Evolutionary conservation across 2,113 vertebrate genomes (phyloP), one percentile per base, ranked within the genome.

Genomic region (Ammospiza nelsoni): DNA sequence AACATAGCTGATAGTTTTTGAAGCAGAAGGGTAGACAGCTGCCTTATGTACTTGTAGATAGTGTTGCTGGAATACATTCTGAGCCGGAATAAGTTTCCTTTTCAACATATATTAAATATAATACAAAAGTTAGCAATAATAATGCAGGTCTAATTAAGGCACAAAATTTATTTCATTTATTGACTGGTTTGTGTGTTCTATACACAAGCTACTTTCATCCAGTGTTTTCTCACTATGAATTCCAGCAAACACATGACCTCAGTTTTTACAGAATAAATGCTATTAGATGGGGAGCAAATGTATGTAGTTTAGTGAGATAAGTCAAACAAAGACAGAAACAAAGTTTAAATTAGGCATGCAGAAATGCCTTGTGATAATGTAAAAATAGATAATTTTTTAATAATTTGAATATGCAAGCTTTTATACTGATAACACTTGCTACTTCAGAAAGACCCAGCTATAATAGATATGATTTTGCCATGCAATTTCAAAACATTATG

Each of bases 1-100:
- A 95, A 81, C 59, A 69, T 8, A 68, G 49, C 43, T 92, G n/a
- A 72, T 5, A 52, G 22, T 39, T 48, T 74, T 62, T 88, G 51
- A 96, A 95, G 76, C 25, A 79, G 59, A 90, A 90, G 27, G 72
- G 49, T 78, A 92, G 89, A 68, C 29, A 94, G 52, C 44, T 91
- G 77, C 16, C 62, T 22, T 41, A 77, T 43, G 51, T 49, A 59
- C 58, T 85, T 9, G 23, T 55, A 81, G 66, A 14, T 17, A 87
- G 84, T 31, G 6, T 13, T 78, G 39, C 28, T 76, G 75, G 25
- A 75, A 48, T 5, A 62, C 22, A n/a, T 65, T 90, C 37, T 65
- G 18, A 79, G 59, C 61, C 31, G 49, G 59, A 80, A 73, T 31
- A 92, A 0, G 0, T 84, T 69, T 92, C 13, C 52, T 87, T 74